Base-by-base conservation (phyloP, 2,888 invertebrate genomes). In the Leptogaster cylindrica region DNA sequence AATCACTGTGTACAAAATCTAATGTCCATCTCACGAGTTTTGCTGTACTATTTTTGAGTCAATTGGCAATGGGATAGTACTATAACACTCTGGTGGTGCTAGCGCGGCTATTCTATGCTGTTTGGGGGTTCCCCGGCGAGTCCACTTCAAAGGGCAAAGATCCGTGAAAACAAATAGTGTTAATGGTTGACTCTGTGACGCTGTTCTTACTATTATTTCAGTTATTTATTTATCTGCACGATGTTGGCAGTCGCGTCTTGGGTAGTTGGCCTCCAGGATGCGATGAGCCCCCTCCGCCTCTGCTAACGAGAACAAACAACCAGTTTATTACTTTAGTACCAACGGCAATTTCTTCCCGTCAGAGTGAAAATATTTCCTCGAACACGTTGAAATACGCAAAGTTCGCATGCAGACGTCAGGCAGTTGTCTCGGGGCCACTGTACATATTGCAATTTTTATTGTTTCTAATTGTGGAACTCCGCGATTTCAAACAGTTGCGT, bases 1-100 rank as follows among this genome's bases (percentile, higher is more conserved):
- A 55, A 55, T 23, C 23, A 55, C 55, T 23, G 39, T 36, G 44
- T 25, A 28, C 44, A 61, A 61, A 61, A 61, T 61, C 44, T 61
- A 44, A 61, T 41, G 61, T 61, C 8, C 61, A 61, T 61, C 61
- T 61, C 61, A 44, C 55, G 55, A 36, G 36, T 55, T 55, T 36
- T 55, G 20, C 18, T 55, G 55, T 7, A 16, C 55, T 55, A 55
- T 55, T 55, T 55, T 55, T 46, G 14, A 55, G 39, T 8, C 23
- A 36, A 36, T 28, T 12, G 28, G 10, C 31, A 20, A 46, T 33
- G 18, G 31, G 18, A 6, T 12, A 8, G 14, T 23, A 10, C 51
- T n/a, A 20, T 27, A 23, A 27, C 51, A 51, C 12, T 31, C 10
- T 10, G 10, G 31, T 7, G 31, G 31, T 51, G 27, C 16, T 27